Evolutionary conservation across 2,797 vertebrate genomes (phyloP), one percentile per base, ranked within the genome.

Genomic region (Gadopsis marmoratus): DNA sequence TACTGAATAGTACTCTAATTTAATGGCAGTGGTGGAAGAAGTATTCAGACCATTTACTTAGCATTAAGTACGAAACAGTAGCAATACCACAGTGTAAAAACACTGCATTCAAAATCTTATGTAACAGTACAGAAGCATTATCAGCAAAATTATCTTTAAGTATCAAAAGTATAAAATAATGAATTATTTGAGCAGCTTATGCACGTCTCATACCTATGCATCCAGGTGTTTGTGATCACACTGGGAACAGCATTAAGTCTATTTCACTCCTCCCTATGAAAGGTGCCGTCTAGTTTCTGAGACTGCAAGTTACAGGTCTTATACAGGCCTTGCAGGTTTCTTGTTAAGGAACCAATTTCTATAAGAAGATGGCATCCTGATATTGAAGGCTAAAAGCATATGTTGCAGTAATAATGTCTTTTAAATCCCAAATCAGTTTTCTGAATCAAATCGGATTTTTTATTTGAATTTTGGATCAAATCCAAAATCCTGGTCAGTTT

Each of bases 401-500:
- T 65, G 37, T 4, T 54, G n/a, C 26, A 53, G 35, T 11, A 14
- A 58, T 26, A 26, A n/a, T 39, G n/a, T 26, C n/a, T 51, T 23
- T n/a, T 33, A 48, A 65, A 50, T 71, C 16, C 4, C 31, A 48
- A 3, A 16, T 60, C 9, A 31, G 16, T 21, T 55, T 26, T 26
- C 26, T 26, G 26, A 26, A 26, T 26, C 26, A 26, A 26, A 26
- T 26, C 26, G 26, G 26, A 26, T 26, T 26, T 26, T 71, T 37
- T 9, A 60, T 43, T 51, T 43, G 29, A 2, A 55, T 39, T 39
- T 68, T 51, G 51, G 19, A 41, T 70, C 31, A 60, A 64, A 58
- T 66, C 21, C 33, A 55, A 69, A 12, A 48, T 47, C 50, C 21
- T 67, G 54, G 43, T 61, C 19, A 39, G 7, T 70, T 63, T 39